Base-by-base conservation (phyloP, 2,113 vertebrate species). In the Menidia beryllina region DNA sequence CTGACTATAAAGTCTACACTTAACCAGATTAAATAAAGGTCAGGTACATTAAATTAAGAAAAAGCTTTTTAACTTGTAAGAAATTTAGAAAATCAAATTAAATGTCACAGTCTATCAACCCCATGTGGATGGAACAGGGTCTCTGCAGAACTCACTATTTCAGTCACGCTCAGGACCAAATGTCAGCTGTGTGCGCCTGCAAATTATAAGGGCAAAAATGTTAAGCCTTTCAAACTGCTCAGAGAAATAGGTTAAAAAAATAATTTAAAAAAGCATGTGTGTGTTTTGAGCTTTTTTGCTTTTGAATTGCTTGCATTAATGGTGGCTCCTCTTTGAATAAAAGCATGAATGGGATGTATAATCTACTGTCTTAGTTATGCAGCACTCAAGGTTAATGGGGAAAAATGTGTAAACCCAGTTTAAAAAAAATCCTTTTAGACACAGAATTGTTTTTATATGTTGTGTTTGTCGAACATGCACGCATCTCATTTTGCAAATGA, bases 101-200 rank as follows among this genome's bases (percentile, higher is more conserved):
- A 86, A 86, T 81, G 79, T 76, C 73, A 73, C 45, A 39, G 39
- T 51, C n/a, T 25, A 76, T 83, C 21, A 72, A 20, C 0, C 2
- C 9, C 7, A 3, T 11, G 43, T 65, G 53, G n/a, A 26, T 14
- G 19, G 61, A 70, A 2, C 14, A 25, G 26, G 45, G 62, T 75
- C 24, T 61, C 12, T 12, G 50, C 69, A 48, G 56, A 72, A 72
- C 81, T 45, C 26, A 56, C 24, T 50, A 74, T 66, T 55, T 56
- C 24, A 67, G n/a, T 60, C 62, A 52, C 61, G 71, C 57, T 75
- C 17, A 13, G 26, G 41, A 59, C 41, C 26, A 86, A 88, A 84
- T 81, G 84, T 81, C 77, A 77, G 26, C 25, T 11, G 57, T 43
- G 52, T 60, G n/a, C n/a, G 50, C 30, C 17, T 25, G 59, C 7